Evolutionary conservation across 2,113 vertebrate genomes (phyloP), one percentile per base, ranked within the genome.

Genomic region (Eulemur macaco): DNA sequence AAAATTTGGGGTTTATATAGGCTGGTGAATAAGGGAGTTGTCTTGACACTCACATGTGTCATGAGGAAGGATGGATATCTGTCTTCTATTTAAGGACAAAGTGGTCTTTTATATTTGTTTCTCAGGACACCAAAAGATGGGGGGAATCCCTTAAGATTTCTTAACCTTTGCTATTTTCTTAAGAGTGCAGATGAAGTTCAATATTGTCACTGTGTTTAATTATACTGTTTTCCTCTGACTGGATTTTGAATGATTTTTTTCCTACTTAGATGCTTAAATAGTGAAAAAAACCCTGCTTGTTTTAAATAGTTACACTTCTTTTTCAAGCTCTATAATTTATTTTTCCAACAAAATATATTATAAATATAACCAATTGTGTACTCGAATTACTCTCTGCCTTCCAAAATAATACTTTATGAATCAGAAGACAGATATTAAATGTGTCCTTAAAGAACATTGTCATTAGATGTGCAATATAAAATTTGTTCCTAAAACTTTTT

Each of bases 391-490:
- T 86, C 18, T 68, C 18, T 42, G 23, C 7, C 74, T 86, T 93
- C n/a, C 34, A 82, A 93, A 95, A 95, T 91, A 85, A 81, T 81
- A 84, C n/a, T 93, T 25, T 54, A 37, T 93, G 64, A 90, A 23
- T 89, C 80, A 93, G 66, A 74, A 81, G 66, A 89, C 3, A 83
- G 47, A 60, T 13, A 45, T 93, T 93, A 29, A 71, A 47, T n/a
- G 20, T 58, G 29, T 86, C 54, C 50, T 86, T 68, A 76, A 23
- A 52, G 69, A 74, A 27, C 47, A 85, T 74, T 74, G 64, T 84
- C 45, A 85, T 66, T 68, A 64, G 37, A 12, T 86, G 86, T 86
- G 18, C 34, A 89, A 29, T 86, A 68, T 66, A 68, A 86, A 88
- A 64, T 81, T 92, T 95, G 39, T 89, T 66, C 34, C 47, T 66